phyloP scores from a whole-genome alignment of 2,113 vertebrate species.

The Limanda limanda region DNA sequence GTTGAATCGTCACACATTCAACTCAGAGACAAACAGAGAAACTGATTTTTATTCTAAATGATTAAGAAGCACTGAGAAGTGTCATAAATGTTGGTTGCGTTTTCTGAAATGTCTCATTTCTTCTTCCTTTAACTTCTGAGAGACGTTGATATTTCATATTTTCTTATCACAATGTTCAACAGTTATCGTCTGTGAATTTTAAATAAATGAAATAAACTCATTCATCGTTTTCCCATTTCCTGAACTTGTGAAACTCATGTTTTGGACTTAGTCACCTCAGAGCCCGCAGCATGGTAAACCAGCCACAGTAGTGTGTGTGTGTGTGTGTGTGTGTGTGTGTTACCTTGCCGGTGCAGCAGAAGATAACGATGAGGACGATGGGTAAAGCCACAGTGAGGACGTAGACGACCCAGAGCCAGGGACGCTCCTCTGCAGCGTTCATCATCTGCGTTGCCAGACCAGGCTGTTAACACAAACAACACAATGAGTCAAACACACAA shows the following conservation, averaged over 20 bases:
- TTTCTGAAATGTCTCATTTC: no score
- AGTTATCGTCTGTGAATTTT: no score
- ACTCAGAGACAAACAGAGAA: neutral
- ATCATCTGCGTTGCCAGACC: constrained; percentile 95
- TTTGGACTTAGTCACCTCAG: neutral
- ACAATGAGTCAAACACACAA: neutral
- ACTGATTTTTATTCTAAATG: neutral
- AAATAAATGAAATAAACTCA: no score
- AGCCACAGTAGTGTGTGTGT: no score
- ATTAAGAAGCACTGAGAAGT: no score
- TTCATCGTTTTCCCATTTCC: no score
- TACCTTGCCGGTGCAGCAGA: constrained; percentile 99
- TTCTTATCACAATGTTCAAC: no score
- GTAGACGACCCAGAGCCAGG: constrained; percentile 98
- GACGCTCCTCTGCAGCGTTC: constrained; percentile 92
- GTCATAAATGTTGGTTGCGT: no score
- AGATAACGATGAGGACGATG: constrained; percentile 92
- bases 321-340: neutral
- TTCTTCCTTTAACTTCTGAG: no score
- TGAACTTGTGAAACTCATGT: no score
- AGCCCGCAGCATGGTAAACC: neutral
- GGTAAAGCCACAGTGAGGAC: constrained; percentile 94
- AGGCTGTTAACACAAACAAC: constrained; percentile 78
- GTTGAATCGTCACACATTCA: no score
- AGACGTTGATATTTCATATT: no score